Evolutionary conservation across 2,113 vertebrate genomes (phyloP).

Genomic region (Ursus arctos): DNA sequence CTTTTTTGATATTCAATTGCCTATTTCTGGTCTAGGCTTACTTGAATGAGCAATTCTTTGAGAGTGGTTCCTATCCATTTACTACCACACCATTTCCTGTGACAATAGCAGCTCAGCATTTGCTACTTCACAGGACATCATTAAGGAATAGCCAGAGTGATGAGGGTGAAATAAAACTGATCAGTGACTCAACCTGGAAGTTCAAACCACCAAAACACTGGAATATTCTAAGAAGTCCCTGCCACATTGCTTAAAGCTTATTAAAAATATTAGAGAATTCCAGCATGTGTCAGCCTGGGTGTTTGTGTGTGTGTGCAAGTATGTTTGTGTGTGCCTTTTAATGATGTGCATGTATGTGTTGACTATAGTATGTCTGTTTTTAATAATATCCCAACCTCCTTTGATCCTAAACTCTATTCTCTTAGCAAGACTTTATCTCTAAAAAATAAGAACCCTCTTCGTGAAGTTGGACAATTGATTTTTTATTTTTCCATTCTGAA

Average conservation of each 20-base stretch:
- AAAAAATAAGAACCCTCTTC: constrained; percentile 49
- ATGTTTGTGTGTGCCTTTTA: background rate
- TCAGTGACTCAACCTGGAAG: background rate
- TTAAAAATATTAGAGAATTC: background rate
- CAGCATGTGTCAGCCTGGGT: background rate
- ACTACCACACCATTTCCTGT: background rate
- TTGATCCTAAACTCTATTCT: constrained; percentile 45
- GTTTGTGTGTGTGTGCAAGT: background rate
- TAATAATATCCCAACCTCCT: background rate
- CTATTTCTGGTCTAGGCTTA: background rate
- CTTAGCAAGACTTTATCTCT: constrained; percentile 20
- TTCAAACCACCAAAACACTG: background rate
- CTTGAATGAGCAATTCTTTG: background rate
- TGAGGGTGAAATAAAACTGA: background rate
- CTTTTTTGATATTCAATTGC: background rate
- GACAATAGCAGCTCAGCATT: background rate
- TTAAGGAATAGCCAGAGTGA: background rate
- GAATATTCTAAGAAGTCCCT: background rate
- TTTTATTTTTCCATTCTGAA: constrained; percentile 13
- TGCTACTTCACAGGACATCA: background rate
- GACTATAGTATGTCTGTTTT: background rate
- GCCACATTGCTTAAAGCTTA: background rate
- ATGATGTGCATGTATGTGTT: background rate
- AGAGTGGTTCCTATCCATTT: background rate
- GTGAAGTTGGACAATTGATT: constrained; percentile 10